Evolutionary conservation across 2,113 vertebrate genomes (phyloP), one percentile per base, ranked within the genome.

Genomic region (Hemiscyllium ocellatum): DNA sequence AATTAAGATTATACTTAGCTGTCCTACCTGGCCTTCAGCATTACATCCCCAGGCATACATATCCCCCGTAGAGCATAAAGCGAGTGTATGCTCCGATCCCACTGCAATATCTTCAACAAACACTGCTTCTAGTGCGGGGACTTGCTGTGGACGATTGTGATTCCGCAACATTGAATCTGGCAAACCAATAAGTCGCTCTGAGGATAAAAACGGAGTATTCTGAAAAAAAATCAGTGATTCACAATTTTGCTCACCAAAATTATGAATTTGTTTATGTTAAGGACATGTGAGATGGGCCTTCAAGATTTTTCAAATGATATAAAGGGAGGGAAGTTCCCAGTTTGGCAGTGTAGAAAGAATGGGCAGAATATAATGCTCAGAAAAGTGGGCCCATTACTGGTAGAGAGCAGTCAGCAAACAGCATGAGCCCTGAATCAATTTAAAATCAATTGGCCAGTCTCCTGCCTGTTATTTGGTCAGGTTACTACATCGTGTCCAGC

Each of bases 41-140:
- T 98, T 98, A 96, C 97, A 98, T 96, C 98, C 98, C 98, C 98
- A 98, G 93, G 97, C 97, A 1, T 97, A 98, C 70, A 98, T 96
- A 1, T 98, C 98, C 95, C 97, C 98, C 4, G 97, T 97, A 96
- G 97, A 97, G 56, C 97, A 97, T 94, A 98, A 96, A 29, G 97
- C 97, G 17, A 98, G 97, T 83, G 97, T 97, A 72, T 98, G 98
- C 96, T 98, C 98, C 72, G 97, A 98, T 96, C 98, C 98, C 95
- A 98, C 97, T 94, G 97, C 97, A 0, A 98, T 96, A 96, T 98
- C 98, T 91, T 98, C 97, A 69, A 98, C 97, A 96, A 98, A 98
- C 52, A 97, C 96, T 1, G 97, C 97, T 96, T 98, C 98, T 96
- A 98, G 96, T 13, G 98, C 97, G 0, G 98, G 98, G 68, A 98